phyloP scores from a whole-genome alignment of 2,888 invertebrate species.

The Drosophila pseudotalamancana region DNA sequence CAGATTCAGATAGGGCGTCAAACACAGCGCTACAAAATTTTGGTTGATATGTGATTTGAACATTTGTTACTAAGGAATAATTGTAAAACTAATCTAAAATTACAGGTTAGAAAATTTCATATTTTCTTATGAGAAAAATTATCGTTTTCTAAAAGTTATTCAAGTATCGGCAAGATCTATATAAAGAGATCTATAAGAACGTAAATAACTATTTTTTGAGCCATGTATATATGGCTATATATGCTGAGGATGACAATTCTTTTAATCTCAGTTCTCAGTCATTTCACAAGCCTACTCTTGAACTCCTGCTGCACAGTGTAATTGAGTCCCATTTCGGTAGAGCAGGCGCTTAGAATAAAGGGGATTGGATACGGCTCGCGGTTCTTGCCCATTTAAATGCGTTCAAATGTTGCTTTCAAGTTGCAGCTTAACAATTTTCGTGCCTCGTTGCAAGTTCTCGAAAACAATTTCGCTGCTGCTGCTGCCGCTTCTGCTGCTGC shows the following conservation, averaged over 20 bases:
- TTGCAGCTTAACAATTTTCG: conserved; percentile 61
- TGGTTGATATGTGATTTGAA: neutral
- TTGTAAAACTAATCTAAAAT: too few species aligned
- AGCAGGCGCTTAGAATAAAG: neutral
- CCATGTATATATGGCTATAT: too few species aligned
- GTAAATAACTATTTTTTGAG: too few species aligned
- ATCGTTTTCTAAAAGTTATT: too few species aligned
- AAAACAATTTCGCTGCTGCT: conserved; percentile 37
- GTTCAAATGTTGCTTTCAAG: conserved; percentile 33
- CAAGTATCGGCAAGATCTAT: too few species aligned
- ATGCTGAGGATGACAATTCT: too few species aligned
- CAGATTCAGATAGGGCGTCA: conserved; percentile 5
- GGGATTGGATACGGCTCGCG: neutral
- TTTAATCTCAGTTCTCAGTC: too few species aligned
- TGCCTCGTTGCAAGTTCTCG: conserved; percentile 42
- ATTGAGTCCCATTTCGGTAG: conserved; percentile 25
- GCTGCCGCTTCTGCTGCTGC: neutral
- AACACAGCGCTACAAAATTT: conserved; percentile 31
- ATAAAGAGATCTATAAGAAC: too few species aligned
- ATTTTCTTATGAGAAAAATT: too few species aligned
- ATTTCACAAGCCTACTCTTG: too few species aligned
- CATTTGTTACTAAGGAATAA: neutral
- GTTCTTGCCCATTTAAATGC: conserved; percentile 43
- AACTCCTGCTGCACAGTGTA: conserved; percentile 38
- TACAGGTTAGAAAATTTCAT: too few species aligned